Evolutionary conservation across 2,113 vertebrate genomes (phyloP).

Genomic region (Stercorarius parasiticus): DNA sequence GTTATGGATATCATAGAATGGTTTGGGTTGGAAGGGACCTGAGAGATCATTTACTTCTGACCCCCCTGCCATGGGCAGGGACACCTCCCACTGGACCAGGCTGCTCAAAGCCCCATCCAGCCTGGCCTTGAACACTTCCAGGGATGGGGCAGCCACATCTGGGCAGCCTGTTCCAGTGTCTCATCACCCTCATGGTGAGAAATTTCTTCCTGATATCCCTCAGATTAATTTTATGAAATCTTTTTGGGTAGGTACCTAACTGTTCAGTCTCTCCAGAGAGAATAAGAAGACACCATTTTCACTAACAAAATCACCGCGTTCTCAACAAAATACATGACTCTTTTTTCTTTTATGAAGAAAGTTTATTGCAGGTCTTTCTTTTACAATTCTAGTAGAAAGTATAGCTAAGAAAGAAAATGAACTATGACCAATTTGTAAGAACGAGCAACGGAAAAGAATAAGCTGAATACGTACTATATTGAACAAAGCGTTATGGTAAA

Average conservation of each 20-base stretch:
- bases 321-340: not conserved
- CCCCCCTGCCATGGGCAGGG: no score
- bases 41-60: not conserved
- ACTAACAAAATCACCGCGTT: not conserved
- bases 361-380: conserved; percentile 77
- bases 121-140: not conserved
- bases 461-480: conserved; percentile 53
- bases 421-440: conserved; percentile 32
- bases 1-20: not conserved
- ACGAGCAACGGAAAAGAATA: conserved; percentile 50
- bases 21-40: not conserved
- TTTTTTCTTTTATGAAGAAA: conserved; percentile 65
- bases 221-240: not conserved
- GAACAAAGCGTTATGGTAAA: conserved; percentile 44
- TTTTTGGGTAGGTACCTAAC: not conserved
- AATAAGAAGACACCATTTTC: not conserved
- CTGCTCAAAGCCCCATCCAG: not conserved
- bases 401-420: conserved; percentile 69
- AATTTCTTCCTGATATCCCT: not conserved
- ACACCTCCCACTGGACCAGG: not conserved
- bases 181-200: not conserved
- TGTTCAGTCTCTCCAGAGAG: not conserved
- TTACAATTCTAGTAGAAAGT: conserved; percentile 77
- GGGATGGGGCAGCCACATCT: not conserved
- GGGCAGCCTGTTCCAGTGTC: not conserved